A percentile compares a stretch with the other conserved stretches of the same genome.
phyloP scores from a whole-genome alignment of 1,140 invertebrate species.

The Cyclina sinensis region DNA sequence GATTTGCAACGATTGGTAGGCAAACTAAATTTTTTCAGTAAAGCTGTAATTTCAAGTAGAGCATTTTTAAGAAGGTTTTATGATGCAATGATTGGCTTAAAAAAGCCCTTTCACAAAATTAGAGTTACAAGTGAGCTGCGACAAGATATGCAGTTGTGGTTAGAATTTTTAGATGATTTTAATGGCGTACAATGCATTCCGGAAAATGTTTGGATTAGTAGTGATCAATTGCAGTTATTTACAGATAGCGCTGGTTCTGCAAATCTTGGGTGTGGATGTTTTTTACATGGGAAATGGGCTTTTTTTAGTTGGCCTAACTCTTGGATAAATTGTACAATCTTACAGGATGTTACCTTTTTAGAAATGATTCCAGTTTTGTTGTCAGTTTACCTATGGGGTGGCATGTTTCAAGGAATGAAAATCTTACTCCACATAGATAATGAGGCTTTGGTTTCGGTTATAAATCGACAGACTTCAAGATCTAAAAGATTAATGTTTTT shows the following conservation, averaged over 20 bases:
- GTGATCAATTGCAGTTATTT: too few relatives aligned
- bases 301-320: not conserved
- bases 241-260: too few relatives aligned
- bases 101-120: not conserved
- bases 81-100: not conserved
- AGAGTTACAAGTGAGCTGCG: too few relatives aligned
- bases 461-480: not conserved
- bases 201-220: too few relatives aligned
- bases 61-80: not conserved
- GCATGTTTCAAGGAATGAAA: not conserved
- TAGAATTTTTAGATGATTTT: not conserved
- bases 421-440: not conserved
- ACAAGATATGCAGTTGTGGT: not conserved
- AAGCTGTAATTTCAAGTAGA: not conserved
- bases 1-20: not conserved
- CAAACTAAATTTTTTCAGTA: not conserved
- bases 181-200: not conserved
- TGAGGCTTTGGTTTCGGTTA: not conserved
- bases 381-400: not conserved
- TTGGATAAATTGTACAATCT: not conserved
- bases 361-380: conserved; percentile 26
- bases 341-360: not conserved
- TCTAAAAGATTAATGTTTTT: too few relatives aligned
- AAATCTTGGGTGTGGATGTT: too few relatives aligned
- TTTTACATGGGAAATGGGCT: not conserved